A percentile compares a stretch with the other conserved stretches of the same genome.
Conservation (phyloP, 2,888 invertebrate species). For the Melanostoma scalare region DNA sequence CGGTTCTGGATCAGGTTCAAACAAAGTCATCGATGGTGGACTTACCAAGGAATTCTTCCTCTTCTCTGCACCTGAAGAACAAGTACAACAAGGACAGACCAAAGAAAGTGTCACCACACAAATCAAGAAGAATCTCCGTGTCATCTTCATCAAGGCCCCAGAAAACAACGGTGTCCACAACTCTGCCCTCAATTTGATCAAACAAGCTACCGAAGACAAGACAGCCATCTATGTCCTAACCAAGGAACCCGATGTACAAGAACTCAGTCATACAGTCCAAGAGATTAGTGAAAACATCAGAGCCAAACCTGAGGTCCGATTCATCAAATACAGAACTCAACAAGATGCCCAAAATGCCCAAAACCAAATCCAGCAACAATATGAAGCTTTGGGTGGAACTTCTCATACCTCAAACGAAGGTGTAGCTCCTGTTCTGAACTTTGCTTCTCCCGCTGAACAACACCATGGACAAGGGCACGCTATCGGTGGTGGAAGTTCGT, state of each 20-base stretch:
- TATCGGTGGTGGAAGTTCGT: no score
- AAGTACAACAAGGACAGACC: neutral
- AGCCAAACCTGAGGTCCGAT: slow-evolving; percentile 81
- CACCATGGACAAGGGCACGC: no score
- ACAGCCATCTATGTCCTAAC: slow-evolving; percentile 76
- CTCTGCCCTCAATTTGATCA: slow-evolving; percentile 77
- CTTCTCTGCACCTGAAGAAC: slow-evolving; percentile 14
- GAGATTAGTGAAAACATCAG: slow-evolving; percentile 76
- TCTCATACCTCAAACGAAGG: no score
- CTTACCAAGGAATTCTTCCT: slow-evolving; percentile 23
- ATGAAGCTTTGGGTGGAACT: no score
- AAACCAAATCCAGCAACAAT: no score
- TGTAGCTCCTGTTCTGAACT: no score
- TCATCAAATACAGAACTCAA: slow-evolving; percentile 81
- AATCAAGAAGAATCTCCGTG: slow-evolving; percentile 78
- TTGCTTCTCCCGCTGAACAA: no score
- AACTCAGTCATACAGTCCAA: slow-evolving; percentile 86
- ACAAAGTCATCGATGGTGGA: slow-evolving; percentile 13
- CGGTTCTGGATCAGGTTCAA: neutral
- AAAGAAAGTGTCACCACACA: neutral
- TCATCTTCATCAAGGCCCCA: slow-evolving; percentile 80
- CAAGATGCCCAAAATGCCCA: slow-evolving; percentile 76
- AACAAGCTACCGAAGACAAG: slow-evolving; percentile 78
- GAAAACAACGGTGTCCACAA: slow-evolving; percentile 78
- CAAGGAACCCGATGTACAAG: slow-evolving; percentile 78